Percentiles rank a stretch among this genome's conserved stretches.
phyloP scores from a whole-genome alignment of 2,113 vertebrate species.

The Melanotaenia duboulayi region DNA sequence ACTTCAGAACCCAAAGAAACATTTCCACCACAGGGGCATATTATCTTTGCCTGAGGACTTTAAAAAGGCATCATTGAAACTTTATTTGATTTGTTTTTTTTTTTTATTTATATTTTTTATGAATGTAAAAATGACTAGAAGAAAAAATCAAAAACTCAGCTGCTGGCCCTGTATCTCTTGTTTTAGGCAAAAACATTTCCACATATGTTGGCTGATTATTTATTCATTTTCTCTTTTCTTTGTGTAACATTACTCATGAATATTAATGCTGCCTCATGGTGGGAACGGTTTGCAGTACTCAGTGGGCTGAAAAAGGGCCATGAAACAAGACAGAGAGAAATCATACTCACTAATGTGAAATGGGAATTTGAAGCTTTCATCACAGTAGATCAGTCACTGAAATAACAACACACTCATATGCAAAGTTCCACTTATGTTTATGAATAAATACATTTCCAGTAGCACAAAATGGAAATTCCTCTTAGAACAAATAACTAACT shows the following conservation, averaged over 20 bases:
- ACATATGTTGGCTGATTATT: conserved; percentile 69
- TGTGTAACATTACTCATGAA: conserved; percentile 62
- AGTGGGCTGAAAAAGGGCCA: conserved; percentile 51
- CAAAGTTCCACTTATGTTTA: neutral
- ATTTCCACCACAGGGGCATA: conserved; percentile 52
- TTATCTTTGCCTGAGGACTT: conserved; percentile 59
- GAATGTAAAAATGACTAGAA: conserved; percentile 69
- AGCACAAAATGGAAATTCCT: neutral
- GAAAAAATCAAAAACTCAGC: conserved; percentile 63
- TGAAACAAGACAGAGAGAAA: conserved; percentile 46
- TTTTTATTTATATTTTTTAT: conserved; percentile 52
- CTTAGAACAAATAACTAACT: conserved; percentile 33
- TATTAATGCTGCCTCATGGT: conserved; percentile 66
- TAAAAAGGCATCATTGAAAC: conserved; percentile 60
- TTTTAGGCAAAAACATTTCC: conserved; percentile 70
- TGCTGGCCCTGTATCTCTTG: conserved; percentile 50
- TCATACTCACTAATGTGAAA: conserved; percentile 34
- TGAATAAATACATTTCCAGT: neutral
- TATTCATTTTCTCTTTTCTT: conserved; percentile 59
- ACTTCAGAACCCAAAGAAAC: conserved; percentile 58
- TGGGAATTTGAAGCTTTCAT: conserved; percentile 34
- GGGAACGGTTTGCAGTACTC: conserved; percentile 56
- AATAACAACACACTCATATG: conserved; percentile 3
- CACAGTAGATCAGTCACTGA: conserved; percentile 31
- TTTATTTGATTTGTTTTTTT: conserved; percentile 30